phyloP scores from a whole-genome alignment of 2,113 vertebrate genomes.

The Dolichotis patagonum region DNA sequence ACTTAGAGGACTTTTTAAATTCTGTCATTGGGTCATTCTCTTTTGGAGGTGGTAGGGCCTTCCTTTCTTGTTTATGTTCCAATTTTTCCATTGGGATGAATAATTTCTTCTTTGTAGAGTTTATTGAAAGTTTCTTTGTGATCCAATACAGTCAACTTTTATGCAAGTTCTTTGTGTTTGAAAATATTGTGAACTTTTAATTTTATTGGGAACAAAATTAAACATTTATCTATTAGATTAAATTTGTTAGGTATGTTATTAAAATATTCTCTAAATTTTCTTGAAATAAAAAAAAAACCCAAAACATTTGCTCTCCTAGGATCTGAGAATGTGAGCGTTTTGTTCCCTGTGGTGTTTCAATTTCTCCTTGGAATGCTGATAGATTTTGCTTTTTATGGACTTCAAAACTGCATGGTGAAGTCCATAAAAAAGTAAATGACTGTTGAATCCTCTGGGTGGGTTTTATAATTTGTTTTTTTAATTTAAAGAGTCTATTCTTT shows the following conservation, averaged over 20 bases:
- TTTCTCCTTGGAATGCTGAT: neutral
- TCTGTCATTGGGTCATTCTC: neutral
- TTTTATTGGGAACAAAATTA: slow-evolving; percentile 67
- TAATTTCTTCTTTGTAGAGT: slow-evolving; percentile 45
- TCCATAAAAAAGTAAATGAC: neutral
- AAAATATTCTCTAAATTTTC: slow-evolving; percentile 49
- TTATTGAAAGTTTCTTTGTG: slow-evolving; percentile 56
- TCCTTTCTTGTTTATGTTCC: slow-evolving; percentile 37
- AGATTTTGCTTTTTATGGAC: slow-evolving; percentile 33
- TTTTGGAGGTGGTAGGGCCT: neutral
- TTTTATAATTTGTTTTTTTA: neutral
- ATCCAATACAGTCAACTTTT: slow-evolving; percentile 46
- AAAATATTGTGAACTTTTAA: slow-evolving; percentile 43
- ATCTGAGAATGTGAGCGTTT: slow-evolving; percentile 4
- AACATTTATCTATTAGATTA: slow-evolving; percentile 64
- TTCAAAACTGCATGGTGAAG: neutral
- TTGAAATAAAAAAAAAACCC: neutral
- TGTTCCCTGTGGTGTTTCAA: neutral
- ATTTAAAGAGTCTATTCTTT: neutral
- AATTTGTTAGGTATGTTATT: slow-evolving; percentile 54
- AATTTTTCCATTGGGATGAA: neutral
- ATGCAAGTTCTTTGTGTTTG: slow-evolving; percentile 35
- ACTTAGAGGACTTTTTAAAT: slow-evolving; percentile 5
- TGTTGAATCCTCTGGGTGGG: neutral
- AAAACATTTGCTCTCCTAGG: slow-evolving; percentile 28